A percentile compares a stretch with the other conserved stretches of the same genome.
Evolutionary conservation across 2,113 vertebrate species (phyloP).

Genomic region (Hemicordylus capensis): DNA sequence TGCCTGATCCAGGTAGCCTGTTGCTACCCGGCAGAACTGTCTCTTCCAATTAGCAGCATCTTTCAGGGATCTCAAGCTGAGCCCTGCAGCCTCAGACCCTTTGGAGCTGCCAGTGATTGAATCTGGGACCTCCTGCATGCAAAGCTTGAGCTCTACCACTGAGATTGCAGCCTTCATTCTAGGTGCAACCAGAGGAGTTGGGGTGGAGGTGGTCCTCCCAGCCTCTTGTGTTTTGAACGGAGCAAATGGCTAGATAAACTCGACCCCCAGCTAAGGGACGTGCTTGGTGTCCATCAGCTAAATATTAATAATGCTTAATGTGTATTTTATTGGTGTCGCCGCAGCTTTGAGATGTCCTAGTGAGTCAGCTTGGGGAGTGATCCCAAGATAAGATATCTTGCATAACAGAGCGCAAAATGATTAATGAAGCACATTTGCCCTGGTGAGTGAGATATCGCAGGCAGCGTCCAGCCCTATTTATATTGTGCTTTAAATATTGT

Average conservation of each 20-base stretch:
- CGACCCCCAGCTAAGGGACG: rapidly evolving
- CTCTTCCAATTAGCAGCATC: neutral
- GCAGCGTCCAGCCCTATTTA: constrained; percentile 27
- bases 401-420: constrained; percentile 20
- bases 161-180: neutral
- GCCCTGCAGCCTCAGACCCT: neutral
- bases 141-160: neutral
- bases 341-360: constrained; percentile 42
- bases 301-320: constrained; percentile 3
- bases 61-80: neutral
- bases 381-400: constrained; percentile 44
- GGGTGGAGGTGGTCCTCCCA: neutral
- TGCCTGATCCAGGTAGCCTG: too few relatives aligned
- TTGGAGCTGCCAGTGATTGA: neutral
- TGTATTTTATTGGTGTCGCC: constrained; percentile 38
- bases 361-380: constrained; percentile 27
- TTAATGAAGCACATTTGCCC: constrained; percentile 53
- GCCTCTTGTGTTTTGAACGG: neutral
- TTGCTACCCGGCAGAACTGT: too few relatives aligned
- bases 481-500: constrained; percentile 6
- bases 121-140: neutral
- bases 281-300: neutral
- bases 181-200: neutral
- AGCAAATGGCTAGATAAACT: rapidly evolving
- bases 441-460: constrained; percentile 25